A percentile compares a stretch with the other conserved stretches of the same genome.
phyloP scores from a whole-genome alignment of 2,888 invertebrate species.

The Lasius platythorax region DNA sequence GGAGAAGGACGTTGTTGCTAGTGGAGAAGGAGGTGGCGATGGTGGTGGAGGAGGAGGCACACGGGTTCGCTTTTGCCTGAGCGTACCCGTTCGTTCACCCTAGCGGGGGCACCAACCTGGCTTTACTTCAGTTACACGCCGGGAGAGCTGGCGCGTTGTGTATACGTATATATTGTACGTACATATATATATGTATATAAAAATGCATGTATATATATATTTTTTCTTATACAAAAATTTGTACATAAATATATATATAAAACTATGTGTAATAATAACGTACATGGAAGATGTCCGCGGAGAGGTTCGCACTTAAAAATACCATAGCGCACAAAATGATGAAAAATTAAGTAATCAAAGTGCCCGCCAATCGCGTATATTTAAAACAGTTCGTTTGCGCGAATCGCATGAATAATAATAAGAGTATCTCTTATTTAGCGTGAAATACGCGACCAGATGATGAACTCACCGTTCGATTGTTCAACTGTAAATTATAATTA shows the following conservation, averaged over 20 bases:
- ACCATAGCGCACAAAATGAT: not conserved
- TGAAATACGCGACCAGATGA: not conserved
- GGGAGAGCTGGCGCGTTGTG: slow-evolving; percentile 76
- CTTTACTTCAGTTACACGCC: slow-evolving; percentile 85
- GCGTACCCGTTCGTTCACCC: slow-evolving; percentile 85
- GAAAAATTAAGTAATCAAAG: slow-evolving; percentile 9
- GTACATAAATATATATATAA: not conserved
- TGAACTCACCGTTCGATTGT: not conserved
- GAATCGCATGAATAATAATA: not conserved
- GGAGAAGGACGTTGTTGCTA: slow-evolving; percentile 57
- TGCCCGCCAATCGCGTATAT: not conserved
- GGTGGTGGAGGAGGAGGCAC: slow-evolving; percentile 79
- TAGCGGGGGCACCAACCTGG: slow-evolving; percentile 86
- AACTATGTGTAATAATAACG: not conserved
- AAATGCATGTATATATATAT: not conserved
- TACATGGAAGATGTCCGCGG: not conserved
- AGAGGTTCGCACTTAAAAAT: not conserved
- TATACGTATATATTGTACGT: slow-evolving; percentile 64
- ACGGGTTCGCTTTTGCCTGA: slow-evolving; percentile 83
- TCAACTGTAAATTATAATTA: not conserved
- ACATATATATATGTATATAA: slow-evolving; percentile 2
- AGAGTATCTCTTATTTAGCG: not conserved
- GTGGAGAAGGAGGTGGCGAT: slow-evolving; percentile 75
- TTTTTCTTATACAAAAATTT: not conserved
- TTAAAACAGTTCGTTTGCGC: not conserved